Evolutionary conservation across 2,113 vertebrate species (phyloP).

Genomic region (Lepus timidus): DNA sequence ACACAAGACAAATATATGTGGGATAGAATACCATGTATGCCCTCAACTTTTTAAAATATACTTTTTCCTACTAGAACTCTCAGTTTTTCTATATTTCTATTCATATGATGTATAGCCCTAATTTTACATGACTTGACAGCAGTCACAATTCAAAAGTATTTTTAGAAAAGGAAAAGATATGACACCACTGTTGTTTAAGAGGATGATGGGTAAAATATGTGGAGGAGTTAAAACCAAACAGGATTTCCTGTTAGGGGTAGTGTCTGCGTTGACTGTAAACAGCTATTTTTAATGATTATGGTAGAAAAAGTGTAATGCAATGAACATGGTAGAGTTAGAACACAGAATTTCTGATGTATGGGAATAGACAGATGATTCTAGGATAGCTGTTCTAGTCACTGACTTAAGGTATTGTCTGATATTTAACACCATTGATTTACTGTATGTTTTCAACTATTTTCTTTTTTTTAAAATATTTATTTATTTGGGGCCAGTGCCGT

Average conservation of each 20-base stretch:
- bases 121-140: slow-evolving; percentile 15
- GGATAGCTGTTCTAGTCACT: not conserved
- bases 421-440: not conserved
- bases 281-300: not conserved
- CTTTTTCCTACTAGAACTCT: not conserved
- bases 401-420: not conserved
- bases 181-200: slow-evolving; percentile 12
- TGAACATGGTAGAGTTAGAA: not conserved
- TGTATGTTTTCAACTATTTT: not conserved
- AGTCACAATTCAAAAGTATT: slow-evolving; percentile 33
- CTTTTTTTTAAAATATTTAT: no score
- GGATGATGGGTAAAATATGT: not conserved
- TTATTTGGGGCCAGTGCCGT: no score
- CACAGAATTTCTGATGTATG: slow-evolving; percentile 26
- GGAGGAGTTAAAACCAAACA: not conserved
- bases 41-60: not conserved
- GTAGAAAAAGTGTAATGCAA: not conserved
- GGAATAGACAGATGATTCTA: not conserved
- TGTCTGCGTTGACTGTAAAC: not conserved
- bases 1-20: not conserved
- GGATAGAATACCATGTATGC: not conserved
- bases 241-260: not conserved
- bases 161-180: slow-evolving; percentile 21
- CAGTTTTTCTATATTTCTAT: not conserved
- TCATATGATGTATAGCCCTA: not conserved